Percentiles rank a stretch among this genome's conserved stretches.
Conservation (phyloP, 2,797 vertebrate species). For the Epinephelus awoara region DNA sequence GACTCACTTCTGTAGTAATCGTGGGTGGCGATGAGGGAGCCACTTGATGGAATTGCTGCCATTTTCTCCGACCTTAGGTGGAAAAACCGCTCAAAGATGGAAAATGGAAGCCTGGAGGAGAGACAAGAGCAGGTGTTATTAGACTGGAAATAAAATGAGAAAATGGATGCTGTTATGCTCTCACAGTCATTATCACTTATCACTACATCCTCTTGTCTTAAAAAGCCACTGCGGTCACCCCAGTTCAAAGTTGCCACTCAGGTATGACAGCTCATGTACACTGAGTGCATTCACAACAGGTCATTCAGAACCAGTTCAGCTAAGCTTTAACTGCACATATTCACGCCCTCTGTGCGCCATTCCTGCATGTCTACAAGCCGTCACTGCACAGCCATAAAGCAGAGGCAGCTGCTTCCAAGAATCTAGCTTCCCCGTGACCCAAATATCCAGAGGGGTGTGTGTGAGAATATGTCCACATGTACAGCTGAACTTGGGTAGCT, state of each 20-base stretch:
- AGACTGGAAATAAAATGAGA: neutral
- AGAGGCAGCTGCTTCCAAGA: slow-evolving; percentile 56
- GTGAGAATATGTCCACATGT: slow-evolving; percentile 13
- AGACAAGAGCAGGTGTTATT: neutral
- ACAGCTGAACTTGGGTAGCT: neutral
- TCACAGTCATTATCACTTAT: no score
- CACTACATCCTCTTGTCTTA: neutral
- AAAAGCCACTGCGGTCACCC: neutral
- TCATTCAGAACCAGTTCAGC: neutral
- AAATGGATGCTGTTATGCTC: neutral
- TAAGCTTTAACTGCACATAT: neutral
- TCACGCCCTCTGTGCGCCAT: slow-evolving; percentile 7
- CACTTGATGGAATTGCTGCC: slow-evolving; percentile 96
- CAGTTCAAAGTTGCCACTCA: neutral
- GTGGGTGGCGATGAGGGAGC: slow-evolving; percentile 95
- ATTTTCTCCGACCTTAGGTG: slow-evolving; percentile 83
- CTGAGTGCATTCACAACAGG: neutral
- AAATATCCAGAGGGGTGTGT: slow-evolving; percentile 44
- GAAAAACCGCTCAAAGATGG: slow-evolving; percentile 70
- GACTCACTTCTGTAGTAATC: slow-evolving; percentile 95
- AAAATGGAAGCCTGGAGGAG: slow-evolving; percentile 66
- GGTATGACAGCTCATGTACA: neutral
- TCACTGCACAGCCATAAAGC: slow-evolving; percentile 14
- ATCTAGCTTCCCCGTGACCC: slow-evolving; percentile 54
- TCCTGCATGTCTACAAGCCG: neutral